phyloP scores from a whole-genome alignment of 2,113 vertebrate genomes.

The Cyphomyrus discorhynchus region DNA sequence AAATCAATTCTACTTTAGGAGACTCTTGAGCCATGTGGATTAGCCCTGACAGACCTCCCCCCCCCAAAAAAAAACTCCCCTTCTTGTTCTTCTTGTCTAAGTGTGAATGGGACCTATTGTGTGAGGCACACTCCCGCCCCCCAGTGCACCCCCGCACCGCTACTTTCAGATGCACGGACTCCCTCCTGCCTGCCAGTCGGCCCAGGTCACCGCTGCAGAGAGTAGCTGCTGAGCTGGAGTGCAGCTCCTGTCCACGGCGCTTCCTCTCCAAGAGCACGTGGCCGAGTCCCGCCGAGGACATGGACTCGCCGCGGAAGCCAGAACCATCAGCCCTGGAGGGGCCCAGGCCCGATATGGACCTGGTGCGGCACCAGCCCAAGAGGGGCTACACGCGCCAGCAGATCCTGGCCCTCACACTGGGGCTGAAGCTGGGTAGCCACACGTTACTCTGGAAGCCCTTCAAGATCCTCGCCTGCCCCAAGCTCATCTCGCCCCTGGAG shows the following conservation, averaged over 20 bases:
- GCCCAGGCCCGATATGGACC: slow-evolving; percentile 67
- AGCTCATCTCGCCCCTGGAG: slow-evolving; percentile 88
- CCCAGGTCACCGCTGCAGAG: slow-evolving; percentile 70
- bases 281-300: slow-evolving; percentile 47
- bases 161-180: slow-evolving; percentile 71
- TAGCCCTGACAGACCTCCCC: slow-evolving; percentile 42
- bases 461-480: slow-evolving; percentile 94
- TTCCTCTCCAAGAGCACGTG: slow-evolving; percentile 53
- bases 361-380: slow-evolving; percentile 70
- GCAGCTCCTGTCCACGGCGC: slow-evolving; percentile 65
- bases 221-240: slow-evolving; percentile 66
- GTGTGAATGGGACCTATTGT: slow-evolving; percentile 81
- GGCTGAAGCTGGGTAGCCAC: slow-evolving; percentile 79
- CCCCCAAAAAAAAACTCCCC: slow-evolving; percentile 21
- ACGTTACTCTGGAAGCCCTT: slow-evolving; percentile 89
- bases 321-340: slow-evolving; percentile 56
- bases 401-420: slow-evolving; percentile 81
- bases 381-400: slow-evolving; percentile 78
- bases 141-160: slow-evolving; percentile 62
- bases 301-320: slow-evolving; percentile 63
- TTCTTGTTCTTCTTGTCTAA: slow-evolving; percentile 27
- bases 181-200: slow-evolving; percentile 53
- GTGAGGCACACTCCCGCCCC: slow-evolving; percentile 73
- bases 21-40: slow-evolving; percentile 50
- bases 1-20: slow-evolving; percentile 60